A percentile compares a stretch with the other conserved stretches of the same genome.
These are phyloP conservation scores for Zaprionus lineosus DNA, from an alignment of 2,888 invertebrate genomes.

Conservation along the genomic window DNA sequence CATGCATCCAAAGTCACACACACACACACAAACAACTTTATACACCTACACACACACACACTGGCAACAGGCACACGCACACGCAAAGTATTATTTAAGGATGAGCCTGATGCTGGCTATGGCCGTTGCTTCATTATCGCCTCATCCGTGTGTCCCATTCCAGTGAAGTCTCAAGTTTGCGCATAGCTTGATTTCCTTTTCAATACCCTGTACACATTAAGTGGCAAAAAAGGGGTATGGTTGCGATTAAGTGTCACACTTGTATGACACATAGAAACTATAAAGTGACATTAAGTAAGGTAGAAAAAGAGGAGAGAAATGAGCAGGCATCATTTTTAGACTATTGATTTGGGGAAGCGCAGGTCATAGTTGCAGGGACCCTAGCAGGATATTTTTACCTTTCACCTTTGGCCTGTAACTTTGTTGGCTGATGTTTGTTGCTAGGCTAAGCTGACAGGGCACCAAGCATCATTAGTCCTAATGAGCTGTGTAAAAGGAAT, in stretches of 20 bases:
- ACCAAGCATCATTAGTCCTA: slow-evolving; percentile 77
- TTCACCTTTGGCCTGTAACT: slow-evolving; percentile 11
- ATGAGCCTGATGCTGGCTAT: slow-evolving; percentile 31
- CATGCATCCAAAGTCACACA: slow-evolving; percentile 11
- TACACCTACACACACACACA: neutral
- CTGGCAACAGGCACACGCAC: slow-evolving; percentile 24
- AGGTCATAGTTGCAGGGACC: too few species aligned
- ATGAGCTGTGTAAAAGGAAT: slow-evolving; percentile 72
- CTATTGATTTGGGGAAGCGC: too few species aligned
- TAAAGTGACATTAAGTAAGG: too few species aligned
- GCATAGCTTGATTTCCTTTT: slow-evolving; percentile 27
- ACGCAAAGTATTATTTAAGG: neutral
- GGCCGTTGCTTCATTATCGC: slow-evolving; percentile 55
- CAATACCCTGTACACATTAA: neutral
- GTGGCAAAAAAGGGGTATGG: neutral
- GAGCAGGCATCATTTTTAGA: too few species aligned
- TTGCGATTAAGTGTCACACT: too few species aligned
- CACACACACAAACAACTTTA: neutral
- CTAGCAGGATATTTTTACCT: neutral
- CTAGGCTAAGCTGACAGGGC: slow-evolving; percentile 44
- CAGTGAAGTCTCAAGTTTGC: slow-evolving; percentile 43
- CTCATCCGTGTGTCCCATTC: neutral
- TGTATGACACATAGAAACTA: too few species aligned
- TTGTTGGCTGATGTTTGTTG: slow-evolving; percentile 8
- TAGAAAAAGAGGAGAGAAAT: too few species aligned